Conservation (phyloP, 1,140 invertebrate genomes). For the Brachionus manjavacas region DNA sequence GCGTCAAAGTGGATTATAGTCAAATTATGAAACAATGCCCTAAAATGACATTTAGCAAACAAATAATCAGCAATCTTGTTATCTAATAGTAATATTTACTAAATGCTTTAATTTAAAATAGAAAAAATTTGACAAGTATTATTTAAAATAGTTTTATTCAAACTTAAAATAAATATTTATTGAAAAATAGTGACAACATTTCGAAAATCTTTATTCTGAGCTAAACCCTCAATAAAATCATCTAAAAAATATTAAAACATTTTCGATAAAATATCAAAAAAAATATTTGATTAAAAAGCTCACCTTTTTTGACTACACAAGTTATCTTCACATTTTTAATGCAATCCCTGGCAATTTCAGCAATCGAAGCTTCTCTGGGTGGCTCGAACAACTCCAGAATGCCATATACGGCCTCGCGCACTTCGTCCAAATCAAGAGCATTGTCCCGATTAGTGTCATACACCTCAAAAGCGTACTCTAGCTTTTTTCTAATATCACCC, state of each 20-base stretch:
- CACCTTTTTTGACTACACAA: constrained; percentile 35
- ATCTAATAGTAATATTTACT: no score
- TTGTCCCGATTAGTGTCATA: constrained; percentile 26
- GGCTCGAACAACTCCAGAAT: constrained; percentile 22
- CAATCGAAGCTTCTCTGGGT: not conserved
- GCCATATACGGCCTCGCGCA: constrained; percentile 9
- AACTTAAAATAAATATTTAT: not conserved
- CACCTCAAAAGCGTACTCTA: constrained; percentile 39
- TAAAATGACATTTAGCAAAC: no score
- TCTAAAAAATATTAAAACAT: not conserved
- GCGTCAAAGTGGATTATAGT: no score
- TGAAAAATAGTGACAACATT: constrained; percentile 13
- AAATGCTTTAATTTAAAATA: no score
- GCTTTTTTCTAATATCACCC: not conserved
- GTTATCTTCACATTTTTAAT: constrained; percentile 36
- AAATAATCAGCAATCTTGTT: no score
- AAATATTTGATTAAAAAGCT: not conserved
- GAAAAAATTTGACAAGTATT: no score
- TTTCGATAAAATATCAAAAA: not conserved
- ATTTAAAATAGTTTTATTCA: not conserved
- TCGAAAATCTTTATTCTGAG: not conserved
- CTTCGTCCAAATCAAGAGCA: constrained; percentile 5
- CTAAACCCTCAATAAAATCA: constrained; percentile 15
- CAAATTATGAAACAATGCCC: no score
- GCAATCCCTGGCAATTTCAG: constrained; percentile 18